Evolutionary conservation across 2,113 vertebrate genomes (phyloP).

Genomic region (Microcebus jonahi): DNA sequence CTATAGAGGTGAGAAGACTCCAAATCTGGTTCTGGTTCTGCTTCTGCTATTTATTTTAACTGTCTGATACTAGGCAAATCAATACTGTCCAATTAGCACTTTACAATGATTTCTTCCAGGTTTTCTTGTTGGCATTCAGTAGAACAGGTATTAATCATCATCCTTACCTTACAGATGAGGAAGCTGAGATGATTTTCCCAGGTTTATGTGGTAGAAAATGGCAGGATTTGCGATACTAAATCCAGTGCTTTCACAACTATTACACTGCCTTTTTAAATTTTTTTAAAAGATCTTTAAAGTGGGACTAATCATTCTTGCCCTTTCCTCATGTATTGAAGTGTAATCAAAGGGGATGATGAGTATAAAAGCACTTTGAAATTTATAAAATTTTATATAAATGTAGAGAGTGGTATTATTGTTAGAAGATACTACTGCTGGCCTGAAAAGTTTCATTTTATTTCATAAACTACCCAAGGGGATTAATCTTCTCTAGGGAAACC

Average conservation of each 20-base stretch:
- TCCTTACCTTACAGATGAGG: neutral
- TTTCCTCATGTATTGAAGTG: slow-evolving; percentile 6
- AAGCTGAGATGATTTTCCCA: neutral
- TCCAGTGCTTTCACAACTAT: neutral
- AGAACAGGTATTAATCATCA: slow-evolving; percentile 7
- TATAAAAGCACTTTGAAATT: slow-evolving; percentile 32
- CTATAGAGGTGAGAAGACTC: neutral
- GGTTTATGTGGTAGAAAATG: slow-evolving; percentile 17
- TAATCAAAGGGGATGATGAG: neutral
- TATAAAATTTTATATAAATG: slow-evolving; percentile 13
- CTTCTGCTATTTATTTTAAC: neutral
- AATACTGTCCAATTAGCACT: neutral
- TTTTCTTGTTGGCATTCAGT: neutral
- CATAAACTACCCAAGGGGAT: slow-evolving; percentile 70
- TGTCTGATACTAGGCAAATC: neutral
- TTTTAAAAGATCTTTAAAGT: neutral
- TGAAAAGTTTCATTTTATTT: slow-evolving; percentile 76
- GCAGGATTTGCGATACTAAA: neutral
- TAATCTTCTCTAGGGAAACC: slow-evolving; percentile 29
- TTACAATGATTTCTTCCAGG: neutral
- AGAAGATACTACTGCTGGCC: neutral
- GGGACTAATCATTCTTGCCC: neutral
- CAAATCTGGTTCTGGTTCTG: neutral
- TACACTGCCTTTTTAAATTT: neutral
- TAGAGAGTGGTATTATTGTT: neutral